phyloP scores from a whole-genome alignment of 2,113 vertebrate genomes.

The Pituophis catenifer region DNA sequence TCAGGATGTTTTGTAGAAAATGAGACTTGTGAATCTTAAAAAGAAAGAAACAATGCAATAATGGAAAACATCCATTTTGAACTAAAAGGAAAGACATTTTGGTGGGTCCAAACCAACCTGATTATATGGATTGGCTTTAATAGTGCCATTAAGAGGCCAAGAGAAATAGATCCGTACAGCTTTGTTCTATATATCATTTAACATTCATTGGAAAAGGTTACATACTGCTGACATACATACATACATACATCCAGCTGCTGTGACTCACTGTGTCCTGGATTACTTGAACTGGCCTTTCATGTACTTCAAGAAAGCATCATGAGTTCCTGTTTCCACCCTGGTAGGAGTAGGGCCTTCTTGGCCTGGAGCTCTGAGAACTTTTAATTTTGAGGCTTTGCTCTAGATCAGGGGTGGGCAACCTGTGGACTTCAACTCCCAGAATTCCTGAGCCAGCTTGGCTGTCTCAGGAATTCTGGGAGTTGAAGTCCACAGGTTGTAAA shows the following conservation, averaged over 20 bases:
- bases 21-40: not conserved
- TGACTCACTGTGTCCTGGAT: not conserved
- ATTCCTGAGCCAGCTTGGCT: no score
- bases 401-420: no score
- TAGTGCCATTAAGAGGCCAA: conserved; percentile 2
- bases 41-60: not conserved
- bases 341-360: not conserved
- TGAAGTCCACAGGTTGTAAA: no score
- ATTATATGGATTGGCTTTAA: not conserved
- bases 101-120: not conserved
- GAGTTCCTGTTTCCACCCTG: not conserved
- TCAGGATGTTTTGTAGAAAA: not conserved
- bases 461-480: no score
- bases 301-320: not conserved
- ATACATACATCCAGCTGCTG: conserved; percentile 2
- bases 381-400: not conserved
- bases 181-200: conserved; percentile 10
- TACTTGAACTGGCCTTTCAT: not conserved
- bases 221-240: not conserved
- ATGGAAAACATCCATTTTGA: conserved; percentile 21
- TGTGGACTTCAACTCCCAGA: no score
- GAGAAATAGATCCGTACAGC: not conserved
- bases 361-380: not conserved
- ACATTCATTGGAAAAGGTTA: not conserved
- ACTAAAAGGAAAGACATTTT: not conserved